phyloP scores from a whole-genome alignment of 2,113 vertebrate genomes.

The Saccopteryx leptura region DNA sequence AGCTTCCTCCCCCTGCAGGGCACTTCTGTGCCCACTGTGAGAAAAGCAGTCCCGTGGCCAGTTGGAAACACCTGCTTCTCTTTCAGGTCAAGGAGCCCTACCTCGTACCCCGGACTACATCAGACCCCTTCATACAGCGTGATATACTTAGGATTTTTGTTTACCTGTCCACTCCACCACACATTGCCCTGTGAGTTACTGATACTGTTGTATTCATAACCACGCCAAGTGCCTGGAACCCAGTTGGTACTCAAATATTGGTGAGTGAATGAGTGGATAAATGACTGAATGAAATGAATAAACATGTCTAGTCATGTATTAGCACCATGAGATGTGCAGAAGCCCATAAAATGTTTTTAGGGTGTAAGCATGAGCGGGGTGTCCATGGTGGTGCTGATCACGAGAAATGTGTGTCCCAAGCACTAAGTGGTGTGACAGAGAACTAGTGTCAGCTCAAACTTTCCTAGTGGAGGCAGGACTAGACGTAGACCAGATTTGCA shows the following conservation, averaged over 20 bases:
- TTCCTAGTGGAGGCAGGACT: background rate
- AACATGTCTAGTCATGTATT: background rate
- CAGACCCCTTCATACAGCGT: background rate
- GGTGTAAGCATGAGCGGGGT: rapidly evolving
- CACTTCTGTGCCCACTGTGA: background rate
- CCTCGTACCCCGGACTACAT: background rate
- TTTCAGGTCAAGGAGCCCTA: background rate
- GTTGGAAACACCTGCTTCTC: background rate
- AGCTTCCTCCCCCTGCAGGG: background rate
- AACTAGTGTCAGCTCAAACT: background rate
- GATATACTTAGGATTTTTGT: background rate
- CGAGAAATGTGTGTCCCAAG: background rate
- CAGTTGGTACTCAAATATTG: background rate
- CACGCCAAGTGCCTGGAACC: background rate
- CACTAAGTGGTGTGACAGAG: background rate
- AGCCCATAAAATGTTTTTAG: background rate
- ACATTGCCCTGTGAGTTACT: background rate
- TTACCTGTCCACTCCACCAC: background rate
- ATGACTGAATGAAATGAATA: too few relatives aligned
- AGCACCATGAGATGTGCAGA: background rate
- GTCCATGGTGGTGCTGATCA: background rate
- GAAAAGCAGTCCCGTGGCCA: background rate
- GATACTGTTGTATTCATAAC: background rate
- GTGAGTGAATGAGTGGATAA: background rate
- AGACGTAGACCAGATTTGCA: background rate